A percentile compares a stretch with the other conserved stretches of the same genome.
Conservation (phyloP, 2,797 vertebrate genomes). For the Coregonus sp. region DNA sequence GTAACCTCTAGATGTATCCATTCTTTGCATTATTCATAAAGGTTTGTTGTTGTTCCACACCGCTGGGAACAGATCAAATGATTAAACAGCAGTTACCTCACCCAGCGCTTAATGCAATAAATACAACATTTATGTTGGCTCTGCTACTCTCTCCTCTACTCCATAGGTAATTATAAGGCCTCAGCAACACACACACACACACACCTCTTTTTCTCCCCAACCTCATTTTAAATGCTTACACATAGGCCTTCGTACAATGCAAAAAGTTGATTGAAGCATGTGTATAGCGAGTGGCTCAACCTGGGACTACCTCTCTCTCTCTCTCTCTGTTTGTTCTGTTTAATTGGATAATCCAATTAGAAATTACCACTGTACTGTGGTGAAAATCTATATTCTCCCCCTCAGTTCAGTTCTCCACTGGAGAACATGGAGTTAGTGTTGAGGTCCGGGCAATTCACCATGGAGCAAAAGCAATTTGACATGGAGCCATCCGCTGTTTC, state of each 20-base stretch:
- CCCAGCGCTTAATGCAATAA: conserved; percentile 35
- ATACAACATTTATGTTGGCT: conserved; percentile 19
- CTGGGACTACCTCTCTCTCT: conserved; percentile 1
- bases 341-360: no score
- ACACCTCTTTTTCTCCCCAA: neutral
- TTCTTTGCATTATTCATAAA: conserved; percentile 45
- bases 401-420: no score
- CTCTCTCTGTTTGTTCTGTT: neutral
- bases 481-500: conserved; percentile 18
- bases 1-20: conserved; percentile 23
- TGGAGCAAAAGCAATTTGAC: no score
- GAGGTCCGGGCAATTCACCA: no score
- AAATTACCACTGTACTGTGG: neutral
- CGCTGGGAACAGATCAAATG: conserved; percentile 34
- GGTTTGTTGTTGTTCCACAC: conserved; percentile 31
- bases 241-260: no score
- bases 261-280: no score
- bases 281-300: no score
- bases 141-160: no score
- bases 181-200: no score
- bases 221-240: neutral
- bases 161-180: no score
- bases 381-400: neutral
- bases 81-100: conserved; percentile 40
- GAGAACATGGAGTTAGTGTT: no score